Base-by-base conservation (phyloP, 2,797 vertebrate genomes). In the Lepilemur ruficaudatus region DNA sequence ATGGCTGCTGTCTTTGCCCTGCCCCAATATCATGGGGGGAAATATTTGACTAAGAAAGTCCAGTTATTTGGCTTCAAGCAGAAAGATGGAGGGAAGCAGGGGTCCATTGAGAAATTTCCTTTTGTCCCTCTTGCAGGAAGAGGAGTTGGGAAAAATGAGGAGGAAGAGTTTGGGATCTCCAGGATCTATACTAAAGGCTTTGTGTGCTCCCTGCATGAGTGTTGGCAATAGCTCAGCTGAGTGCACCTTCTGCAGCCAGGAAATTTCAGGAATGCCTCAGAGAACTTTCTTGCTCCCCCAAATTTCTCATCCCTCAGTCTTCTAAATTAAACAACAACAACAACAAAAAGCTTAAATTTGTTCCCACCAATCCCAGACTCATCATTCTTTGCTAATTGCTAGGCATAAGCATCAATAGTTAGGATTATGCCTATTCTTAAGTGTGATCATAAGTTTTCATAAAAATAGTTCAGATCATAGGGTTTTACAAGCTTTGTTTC, bases 401-500 rank as follows among this genome's bases (percentile, higher is more conserved):
- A 89, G 38, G 2, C 6, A 70, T 78, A 95, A 55, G 2, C 8
- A 84, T 69, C 20, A 28, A 32, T 43, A 43, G 15, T 81, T 67
- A 82, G 8, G 2, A 28, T 80, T 86, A 70, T 85, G 23, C 2
- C 18, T 81, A 13, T 2, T 4, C 28, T 79, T 55, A 63, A 30
- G 5, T 46, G 20, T 55, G 13, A 79, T 91, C 7, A 50, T 79
- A 95, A 41, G 2, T 32, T 41, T 96, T 88, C 11, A 89, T 32
- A 59, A 85, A 86, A 92, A 67, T 82, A 48, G 25, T 70, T 91
- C 35, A 76, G 32, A 65, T 80, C 61, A 88, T 17, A 89, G 12
- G 9, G 4, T 46, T 85, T 73, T 72, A 17, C 57, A 43, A 85
- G 5, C 22, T 20, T 25, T 69, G 11, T 78, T 67, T 90, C 9